Conservation (phyloP, 2,797 vertebrate species). For the Scleropages formosus region DNA sequence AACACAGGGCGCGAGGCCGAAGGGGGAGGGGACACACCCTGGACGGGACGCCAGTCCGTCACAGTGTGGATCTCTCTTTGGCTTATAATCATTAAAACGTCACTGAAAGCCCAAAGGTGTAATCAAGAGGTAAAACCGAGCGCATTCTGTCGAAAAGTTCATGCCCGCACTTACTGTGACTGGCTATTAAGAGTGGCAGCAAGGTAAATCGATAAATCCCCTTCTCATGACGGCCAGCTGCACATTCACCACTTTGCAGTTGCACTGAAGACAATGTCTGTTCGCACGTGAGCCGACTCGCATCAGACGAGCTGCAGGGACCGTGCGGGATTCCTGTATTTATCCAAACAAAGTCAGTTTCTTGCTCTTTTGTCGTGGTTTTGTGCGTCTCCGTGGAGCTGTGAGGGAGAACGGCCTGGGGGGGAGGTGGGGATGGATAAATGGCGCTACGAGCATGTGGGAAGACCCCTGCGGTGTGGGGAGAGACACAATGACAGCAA, state of each 20-base stretch:
- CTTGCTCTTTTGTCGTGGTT: not conserved
- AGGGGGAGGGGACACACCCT: too few relatives aligned
- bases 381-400: not conserved
- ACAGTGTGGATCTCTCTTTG: too few relatives aligned
- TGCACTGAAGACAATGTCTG: constrained; percentile 2
- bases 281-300: not conserved
- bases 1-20: too few relatives aligned
- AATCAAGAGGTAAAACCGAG: not conserved
- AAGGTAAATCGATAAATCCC: not conserved
- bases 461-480: not conserved
- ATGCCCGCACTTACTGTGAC: not conserved
- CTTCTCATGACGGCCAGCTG: not conserved
- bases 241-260: not conserved
- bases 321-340: not conserved
- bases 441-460: not conserved
- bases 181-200: not conserved
- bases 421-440: not conserved
- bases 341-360: not conserved
- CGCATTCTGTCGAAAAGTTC: not conserved
- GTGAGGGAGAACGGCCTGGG: not conserved
- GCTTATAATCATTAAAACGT: too few relatives aligned
- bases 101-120: too few relatives aligned
- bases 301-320: not conserved
- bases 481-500: constrained; percentile 15
- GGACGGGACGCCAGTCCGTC: too few relatives aligned